Evolutionary conservation across 2,888 invertebrate genomes (phyloP), one percentile per base, ranked within the genome.

Genomic region (Frankliniella fusca): DNA sequence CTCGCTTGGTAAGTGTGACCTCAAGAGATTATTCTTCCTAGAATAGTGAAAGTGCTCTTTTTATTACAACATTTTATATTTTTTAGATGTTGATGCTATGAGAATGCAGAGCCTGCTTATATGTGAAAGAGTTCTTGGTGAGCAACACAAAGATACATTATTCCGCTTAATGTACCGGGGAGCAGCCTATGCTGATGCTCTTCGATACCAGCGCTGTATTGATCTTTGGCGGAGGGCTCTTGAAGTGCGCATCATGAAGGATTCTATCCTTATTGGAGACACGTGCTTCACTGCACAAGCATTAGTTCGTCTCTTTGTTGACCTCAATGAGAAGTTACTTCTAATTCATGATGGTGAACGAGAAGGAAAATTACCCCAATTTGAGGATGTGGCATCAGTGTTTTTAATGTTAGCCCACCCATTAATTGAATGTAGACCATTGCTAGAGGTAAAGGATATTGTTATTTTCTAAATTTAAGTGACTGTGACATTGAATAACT

Each of bases 261-360:
- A 95, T 89, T 93, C 95, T 81, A 89, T 91, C 82, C 88, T 92
- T 54, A 91, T 90, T 87, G 91, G 93, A 83, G 97, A 97, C 88
- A 94, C 96, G 80, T 93, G 94, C 87, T 96, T 95, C 88, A 93
- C 95, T 82, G 94, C 95, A 83, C 94, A 95, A 89, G 95, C 96
- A 38, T 90, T 97, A 82, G 94, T 96, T 83, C 92, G 95, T 85
- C 91, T 96, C 84, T 94, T 95, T 92, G 90, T 96, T 85, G 94
- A 94, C 88, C 90, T 93, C 85, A 91, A 91, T 85, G 90, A 90
- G 84, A 92, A 92, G 84, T 90, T 90, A 28, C 88, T 90, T 88
- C 27, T 76, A 11, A n/a, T 76, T 85, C 87, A 87, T 85, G 89
- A 89, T 85, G 88, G 87, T 84, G 85, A 86, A 85, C 89, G 90